These are phyloP conservation scores for Polyergus mexicanus DNA, from an alignment of 1,140 invertebrate genomes.

Conservation along the genomic window DNA sequence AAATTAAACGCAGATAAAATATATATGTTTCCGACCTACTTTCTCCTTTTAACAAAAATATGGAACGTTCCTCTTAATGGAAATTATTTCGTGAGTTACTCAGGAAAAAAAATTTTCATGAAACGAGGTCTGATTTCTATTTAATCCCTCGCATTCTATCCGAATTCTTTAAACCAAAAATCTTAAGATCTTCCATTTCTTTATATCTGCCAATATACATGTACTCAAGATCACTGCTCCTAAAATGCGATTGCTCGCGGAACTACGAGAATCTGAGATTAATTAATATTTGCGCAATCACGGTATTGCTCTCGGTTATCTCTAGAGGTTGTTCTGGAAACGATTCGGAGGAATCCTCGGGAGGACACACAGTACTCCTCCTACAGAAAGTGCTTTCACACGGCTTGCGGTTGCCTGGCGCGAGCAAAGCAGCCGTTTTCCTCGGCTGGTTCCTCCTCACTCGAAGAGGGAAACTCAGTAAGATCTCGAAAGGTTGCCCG, in stretches of 20 bases:
- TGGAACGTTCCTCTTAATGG: not conserved
- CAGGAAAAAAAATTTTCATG: not conserved
- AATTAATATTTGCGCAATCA: slow-evolving; percentile 68
- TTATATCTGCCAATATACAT: not conserved
- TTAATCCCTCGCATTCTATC: not conserved
- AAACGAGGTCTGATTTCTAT: not conserved
- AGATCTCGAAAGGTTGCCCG: slow-evolving; percentile 52
- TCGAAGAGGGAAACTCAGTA: slow-evolving; percentile 51
- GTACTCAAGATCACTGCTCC: not conserved
- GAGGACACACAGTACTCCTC: slow-evolving; percentile 5
- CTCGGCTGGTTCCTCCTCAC: slow-evolving; percentile 19
- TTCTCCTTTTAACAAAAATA: not conserved
- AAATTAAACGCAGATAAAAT: not conserved
- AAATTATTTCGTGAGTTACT: not conserved
- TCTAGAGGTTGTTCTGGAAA: slow-evolving; percentile 53
- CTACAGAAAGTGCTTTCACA: slow-evolving; percentile 55
- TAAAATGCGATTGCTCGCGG: slow-evolving; percentile 35
- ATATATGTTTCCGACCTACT: not conserved
- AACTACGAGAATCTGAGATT: slow-evolving; percentile 8
- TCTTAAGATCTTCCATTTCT: slow-evolving; percentile 12
- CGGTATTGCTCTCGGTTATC: slow-evolving; percentile 56
- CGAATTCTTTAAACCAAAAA: not conserved
- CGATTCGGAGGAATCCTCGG: slow-evolving; percentile 54
- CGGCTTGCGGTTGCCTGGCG: slow-evolving; percentile 52
- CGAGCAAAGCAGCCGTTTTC: slow-evolving; percentile 54